Conservation (phyloP, 2,888 invertebrate genomes). For the Noctua fimbriata region DNA sequence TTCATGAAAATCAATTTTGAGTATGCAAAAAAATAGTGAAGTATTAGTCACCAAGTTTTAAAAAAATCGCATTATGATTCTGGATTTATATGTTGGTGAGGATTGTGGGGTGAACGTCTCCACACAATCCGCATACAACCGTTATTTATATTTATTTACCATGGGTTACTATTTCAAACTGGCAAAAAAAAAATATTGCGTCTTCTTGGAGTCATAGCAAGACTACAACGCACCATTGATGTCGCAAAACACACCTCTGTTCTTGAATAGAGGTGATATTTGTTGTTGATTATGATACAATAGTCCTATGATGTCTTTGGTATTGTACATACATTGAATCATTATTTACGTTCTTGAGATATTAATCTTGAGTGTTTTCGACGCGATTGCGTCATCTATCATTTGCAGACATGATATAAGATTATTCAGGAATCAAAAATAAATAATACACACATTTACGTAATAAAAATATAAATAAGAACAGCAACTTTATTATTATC, state of each 20-base stretch:
- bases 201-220: not conserved
- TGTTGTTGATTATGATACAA: not conserved
- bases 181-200: not conserved
- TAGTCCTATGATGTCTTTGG: not conserved
- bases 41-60: no score
- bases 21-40: no score
- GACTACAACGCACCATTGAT: not conserved
- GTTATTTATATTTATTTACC: no score
- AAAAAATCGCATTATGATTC: no score
- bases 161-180: not conserved
- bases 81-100: no score
- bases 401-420: not conserved
- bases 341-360: slow-evolving; percentile 5
- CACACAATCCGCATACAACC: no score
- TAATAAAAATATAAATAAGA: slow-evolving; percentile 56
- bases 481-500: slow-evolving; percentile 49
- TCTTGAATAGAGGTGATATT: not conserved
- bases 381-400: not conserved
- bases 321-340: slow-evolving; percentile 8
- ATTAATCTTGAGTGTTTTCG: not conserved
- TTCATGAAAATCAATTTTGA: no score
- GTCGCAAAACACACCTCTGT: not conserved
- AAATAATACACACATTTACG: slow-evolving; percentile 49
- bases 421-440: not conserved
- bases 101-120: no score